These are phyloP conservation scores for Amyelois transitella DNA, from an alignment of 1,140 invertebrate genomes.

Conservation along the genomic window DNA sequence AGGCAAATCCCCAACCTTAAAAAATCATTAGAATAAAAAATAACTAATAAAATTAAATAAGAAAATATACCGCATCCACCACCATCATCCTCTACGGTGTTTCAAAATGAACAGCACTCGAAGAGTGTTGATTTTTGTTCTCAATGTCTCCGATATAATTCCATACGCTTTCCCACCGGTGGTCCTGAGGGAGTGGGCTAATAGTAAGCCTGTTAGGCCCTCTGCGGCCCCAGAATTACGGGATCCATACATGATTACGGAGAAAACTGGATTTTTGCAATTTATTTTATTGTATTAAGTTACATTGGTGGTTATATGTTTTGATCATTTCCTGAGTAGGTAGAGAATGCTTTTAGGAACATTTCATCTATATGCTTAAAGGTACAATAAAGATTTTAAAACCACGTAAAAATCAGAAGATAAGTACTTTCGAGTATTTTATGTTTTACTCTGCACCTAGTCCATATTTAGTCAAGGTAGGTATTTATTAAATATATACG, in stretches of 20 bases:
- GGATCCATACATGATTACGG: neutral
- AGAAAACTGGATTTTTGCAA: neutral
- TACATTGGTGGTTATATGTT: no score
- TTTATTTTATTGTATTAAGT: neutral
- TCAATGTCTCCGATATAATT: conserved; percentile 35
- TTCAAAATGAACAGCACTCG: conserved; percentile 50
- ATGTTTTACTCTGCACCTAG: no score
- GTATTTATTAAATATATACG: no score
- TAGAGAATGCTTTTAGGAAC: no score
- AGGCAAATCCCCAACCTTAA: no score
- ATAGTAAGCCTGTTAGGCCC: conserved; percentile 57
- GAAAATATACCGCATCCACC: conserved; percentile 26
- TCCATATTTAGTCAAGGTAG: no score
- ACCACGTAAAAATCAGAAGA: no score
- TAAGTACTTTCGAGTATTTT: no score
- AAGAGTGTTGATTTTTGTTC: conserved; percentile 62
- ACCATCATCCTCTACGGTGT: neutral
- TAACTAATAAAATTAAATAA: neutral
- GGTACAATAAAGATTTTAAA: no score
- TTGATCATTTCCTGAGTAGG: no score
- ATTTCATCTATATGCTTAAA: no score
- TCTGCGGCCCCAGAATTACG: conserved; percentile 20
- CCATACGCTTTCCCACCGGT: conserved; percentile 31
- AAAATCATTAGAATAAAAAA: no score
- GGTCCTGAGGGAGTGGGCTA: conserved; percentile 30